phyloP scores from a whole-genome alignment of 2,888 invertebrate genomes.

The Apotomis turbidana region DNA sequence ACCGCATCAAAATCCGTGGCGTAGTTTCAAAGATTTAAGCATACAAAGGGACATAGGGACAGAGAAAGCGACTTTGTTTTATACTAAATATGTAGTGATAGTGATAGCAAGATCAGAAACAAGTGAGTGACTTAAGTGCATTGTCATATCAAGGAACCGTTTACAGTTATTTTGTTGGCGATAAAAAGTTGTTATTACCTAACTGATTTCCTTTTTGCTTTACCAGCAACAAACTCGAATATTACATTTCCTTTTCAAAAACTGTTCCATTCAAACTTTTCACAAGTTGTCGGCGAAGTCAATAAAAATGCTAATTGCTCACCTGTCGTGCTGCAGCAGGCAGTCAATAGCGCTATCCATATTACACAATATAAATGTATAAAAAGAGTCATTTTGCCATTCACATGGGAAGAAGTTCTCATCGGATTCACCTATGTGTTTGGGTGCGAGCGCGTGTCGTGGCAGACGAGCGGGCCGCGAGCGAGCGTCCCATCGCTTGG shows the following conservation, averaged over 20 bases:
- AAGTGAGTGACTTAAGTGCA: too few species aligned
- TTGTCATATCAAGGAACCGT: too few species aligned
- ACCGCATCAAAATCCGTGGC: too few species aligned
- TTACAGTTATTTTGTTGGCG: too few species aligned
- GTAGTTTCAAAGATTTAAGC: too few species aligned
- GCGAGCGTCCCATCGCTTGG: constrained; percentile 76
- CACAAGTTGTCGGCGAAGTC: constrained; percentile 62
- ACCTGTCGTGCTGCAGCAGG: constrained; percentile 77
- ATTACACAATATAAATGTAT: constrained; percentile 80
- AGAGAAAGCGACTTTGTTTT: too few species aligned
- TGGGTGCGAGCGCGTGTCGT: constrained; percentile 59
- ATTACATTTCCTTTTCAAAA: constrained; percentile 42
- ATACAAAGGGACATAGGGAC: too few species aligned
- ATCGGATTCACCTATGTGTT: constrained; percentile 67
- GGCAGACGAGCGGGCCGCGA: constrained; percentile 57
- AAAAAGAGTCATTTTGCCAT: constrained; percentile 78
- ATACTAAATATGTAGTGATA: too few species aligned
- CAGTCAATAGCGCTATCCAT: constrained; percentile 73
- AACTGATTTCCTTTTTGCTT: not conserved
- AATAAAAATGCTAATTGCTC: constrained; percentile 78
- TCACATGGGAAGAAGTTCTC: constrained; percentile 59
- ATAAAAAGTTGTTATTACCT: not conserved
- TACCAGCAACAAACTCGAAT: not conserved
- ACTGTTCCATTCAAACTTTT: constrained; percentile 60
- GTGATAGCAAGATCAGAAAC: too few species aligned